These are phyloP conservation scores for Chelonia mydas DNA, from an alignment of 2,797 vertebrate genomes.

Conservation along the genomic window DNA sequence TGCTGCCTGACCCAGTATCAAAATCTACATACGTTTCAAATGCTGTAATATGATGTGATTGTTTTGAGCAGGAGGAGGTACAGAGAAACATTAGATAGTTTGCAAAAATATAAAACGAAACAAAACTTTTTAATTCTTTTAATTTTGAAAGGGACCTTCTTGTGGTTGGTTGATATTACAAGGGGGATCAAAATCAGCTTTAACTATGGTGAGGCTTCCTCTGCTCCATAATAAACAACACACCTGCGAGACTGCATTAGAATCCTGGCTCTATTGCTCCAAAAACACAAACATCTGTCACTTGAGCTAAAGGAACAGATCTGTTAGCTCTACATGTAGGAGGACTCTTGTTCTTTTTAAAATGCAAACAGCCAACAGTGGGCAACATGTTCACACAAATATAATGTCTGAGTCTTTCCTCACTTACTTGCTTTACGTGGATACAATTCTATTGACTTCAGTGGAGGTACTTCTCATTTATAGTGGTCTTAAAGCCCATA, in stretches of 20 bases:
- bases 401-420: fast-evolving
- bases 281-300: not conserved
- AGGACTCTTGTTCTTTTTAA: not conserved
- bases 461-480: not conserved
- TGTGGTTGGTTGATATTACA: not conserved
- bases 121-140: not conserved
- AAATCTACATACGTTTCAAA: not conserved
- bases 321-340: not conserved
- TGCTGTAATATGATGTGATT: not conserved
- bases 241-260: not conserved
- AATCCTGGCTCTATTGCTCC: not conserved
- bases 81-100: not conserved
- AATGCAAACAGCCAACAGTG: not conserved
- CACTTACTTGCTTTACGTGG: not conserved
- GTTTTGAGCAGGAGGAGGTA: not conserved
- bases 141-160: not conserved
- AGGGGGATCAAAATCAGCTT: not conserved
- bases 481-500: not conserved
- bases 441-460: not conserved
- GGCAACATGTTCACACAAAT: not conserved
- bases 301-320: not conserved
- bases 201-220: not conserved
- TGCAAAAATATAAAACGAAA: not conserved
- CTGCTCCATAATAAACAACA: not conserved
- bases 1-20: not conserved